Percentiles rank a stretch among this genome's conserved stretches.
Evolutionary conservation across 2,888 invertebrate genomes (phyloP).

Genomic region (Sarcophaga caerulescens): DNA sequence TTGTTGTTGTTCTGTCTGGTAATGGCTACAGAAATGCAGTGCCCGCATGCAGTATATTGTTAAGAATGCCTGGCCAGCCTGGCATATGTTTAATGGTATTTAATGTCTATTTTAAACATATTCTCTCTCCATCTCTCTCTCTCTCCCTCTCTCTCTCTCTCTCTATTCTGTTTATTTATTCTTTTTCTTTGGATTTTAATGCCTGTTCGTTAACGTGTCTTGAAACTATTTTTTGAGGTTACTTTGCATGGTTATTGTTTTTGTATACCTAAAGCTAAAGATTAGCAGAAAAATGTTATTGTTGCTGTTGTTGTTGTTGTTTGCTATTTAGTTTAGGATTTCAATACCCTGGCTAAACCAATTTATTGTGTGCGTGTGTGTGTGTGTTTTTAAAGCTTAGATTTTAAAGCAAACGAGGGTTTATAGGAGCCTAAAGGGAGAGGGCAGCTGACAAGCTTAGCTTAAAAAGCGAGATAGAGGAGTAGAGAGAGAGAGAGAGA

Average conservation of each 20-base stretch:
- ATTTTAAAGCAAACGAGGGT: conserved; percentile 1
- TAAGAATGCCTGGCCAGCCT: conserved; percentile 34
- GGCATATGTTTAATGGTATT: conserved; percentile 68
- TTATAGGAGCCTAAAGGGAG: not conserved
- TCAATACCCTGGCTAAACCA: conserved; percentile 20
- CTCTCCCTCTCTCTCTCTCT: too few species aligned
- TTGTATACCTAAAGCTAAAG: conserved; percentile 63
- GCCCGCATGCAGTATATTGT: not conserved
- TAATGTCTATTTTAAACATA: conserved; percentile 66
- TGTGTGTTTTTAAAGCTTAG: not conserved
- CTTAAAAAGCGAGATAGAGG: not conserved
- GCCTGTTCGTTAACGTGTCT: conserved; percentile 11
- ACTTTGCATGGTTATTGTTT: conserved; percentile 14
- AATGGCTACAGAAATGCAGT: not conserved
- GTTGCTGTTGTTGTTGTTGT: not conserved
- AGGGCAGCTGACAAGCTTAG: not conserved
- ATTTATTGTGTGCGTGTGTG: conserved; percentile 1
- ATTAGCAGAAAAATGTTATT: conserved; percentile 48
- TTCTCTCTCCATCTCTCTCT: too few species aligned
- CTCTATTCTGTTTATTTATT: too few species aligned
- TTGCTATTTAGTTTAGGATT: conserved; percentile 43
- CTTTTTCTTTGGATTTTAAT: conserved; percentile 1
- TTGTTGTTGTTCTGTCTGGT: too few species aligned
- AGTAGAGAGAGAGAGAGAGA: not conserved
- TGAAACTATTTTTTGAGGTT: conserved; percentile 13